Evolutionary conservation across 2,113 vertebrate species (phyloP).

Genomic region (Pungitius pungitius): DNA sequence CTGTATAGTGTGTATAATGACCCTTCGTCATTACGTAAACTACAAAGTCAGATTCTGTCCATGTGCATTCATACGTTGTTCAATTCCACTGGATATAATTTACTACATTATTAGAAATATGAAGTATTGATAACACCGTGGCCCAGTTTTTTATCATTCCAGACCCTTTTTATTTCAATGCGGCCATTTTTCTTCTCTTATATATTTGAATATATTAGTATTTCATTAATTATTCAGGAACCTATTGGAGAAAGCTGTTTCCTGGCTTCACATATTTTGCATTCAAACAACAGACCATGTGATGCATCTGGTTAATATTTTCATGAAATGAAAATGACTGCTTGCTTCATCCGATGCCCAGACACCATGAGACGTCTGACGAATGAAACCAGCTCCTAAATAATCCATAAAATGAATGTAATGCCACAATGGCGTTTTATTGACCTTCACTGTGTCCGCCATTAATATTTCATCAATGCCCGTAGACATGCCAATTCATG

Average conservation of each 20-base stretch:
- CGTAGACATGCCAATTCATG: not conserved
- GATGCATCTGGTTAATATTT: not conserved
- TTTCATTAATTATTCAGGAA: slow-evolving; percentile 8
- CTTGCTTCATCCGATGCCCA: not conserved
- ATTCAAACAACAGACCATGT: not conserved
- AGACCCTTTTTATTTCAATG: slow-evolving; percentile 44
- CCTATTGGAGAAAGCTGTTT: not conserved
- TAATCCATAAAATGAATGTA: slow-evolving; percentile 17
- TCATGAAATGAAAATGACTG: not conserved
- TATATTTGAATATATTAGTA: slow-evolving; percentile 16
- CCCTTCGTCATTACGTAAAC: not conserved
- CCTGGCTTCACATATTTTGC: not conserved
- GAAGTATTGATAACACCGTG: slow-evolving; percentile 61
- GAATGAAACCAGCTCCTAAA: slow-evolving; percentile 23
- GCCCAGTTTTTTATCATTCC: slow-evolving; percentile 41
- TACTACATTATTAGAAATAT: slow-evolving; percentile 61
- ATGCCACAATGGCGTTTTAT: slow-evolving; percentile 6
- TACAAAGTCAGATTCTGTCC: slow-evolving; percentile 44
- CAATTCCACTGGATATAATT: slow-evolving; percentile 50
- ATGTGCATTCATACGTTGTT: slow-evolving; percentile 54
- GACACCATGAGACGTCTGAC: not conserved
- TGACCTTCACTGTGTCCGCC: not conserved
- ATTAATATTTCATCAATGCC: slow-evolving; percentile 16
- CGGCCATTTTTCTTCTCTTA: slow-evolving; percentile 29
- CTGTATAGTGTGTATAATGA: not conserved